Percentiles rank a stretch among this genome's conserved stretches.
Evolutionary conservation across 2,888 invertebrate species (phyloP).

Genomic region (Timandra comae): DNA sequence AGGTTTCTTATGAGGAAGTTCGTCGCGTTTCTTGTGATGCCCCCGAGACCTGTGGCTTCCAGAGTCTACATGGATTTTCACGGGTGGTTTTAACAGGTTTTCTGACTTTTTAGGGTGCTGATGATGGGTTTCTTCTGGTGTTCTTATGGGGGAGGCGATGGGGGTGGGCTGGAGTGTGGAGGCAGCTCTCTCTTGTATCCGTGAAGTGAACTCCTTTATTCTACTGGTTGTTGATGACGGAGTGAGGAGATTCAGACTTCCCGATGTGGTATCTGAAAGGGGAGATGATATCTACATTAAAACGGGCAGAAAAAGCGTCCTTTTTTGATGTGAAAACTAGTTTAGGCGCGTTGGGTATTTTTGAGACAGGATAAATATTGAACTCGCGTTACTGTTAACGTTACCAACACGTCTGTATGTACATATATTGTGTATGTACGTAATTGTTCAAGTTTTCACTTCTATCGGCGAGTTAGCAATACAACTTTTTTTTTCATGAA

Average conservation of each 20-base stretch:
- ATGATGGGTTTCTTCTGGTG: conserved; percentile 47
- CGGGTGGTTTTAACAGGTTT: conserved; percentile 60
- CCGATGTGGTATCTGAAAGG: conserved; percentile 76
- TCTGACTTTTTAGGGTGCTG: conserved; percentile 50
- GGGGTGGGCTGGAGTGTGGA: conserved; percentile 45
- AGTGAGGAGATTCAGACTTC: conserved; percentile 78
- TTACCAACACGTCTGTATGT: too few species aligned
- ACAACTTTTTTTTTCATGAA: too few species aligned
- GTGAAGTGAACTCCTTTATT: conserved; percentile 76
- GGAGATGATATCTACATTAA: conserved; percentile 15
- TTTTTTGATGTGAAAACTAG: too few species aligned
- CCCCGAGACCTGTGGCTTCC: conserved; percentile 57
- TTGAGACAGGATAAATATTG: too few species aligned
- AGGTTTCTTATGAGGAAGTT: conserved; percentile 81
- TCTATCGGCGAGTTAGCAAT: too few species aligned
- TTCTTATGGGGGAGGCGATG: conserved; percentile 49
- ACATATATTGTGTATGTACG: too few species aligned
- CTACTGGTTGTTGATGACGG: conserved; percentile 78
- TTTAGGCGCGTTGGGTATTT: too few species aligned
- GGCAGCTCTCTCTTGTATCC: conserved; percentile 73
- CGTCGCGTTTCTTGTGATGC: conserved; percentile 61
- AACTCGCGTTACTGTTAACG: too few species aligned
- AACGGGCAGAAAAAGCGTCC: conserved; percentile 2
- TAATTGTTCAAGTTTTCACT: too few species aligned
- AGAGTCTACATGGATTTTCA: conserved; percentile 55